Evolutionary conservation across 1,140 invertebrate species (phyloP), one percentile per base, ranked within the genome.

Genomic region (Heterodera schachtii): DNA sequence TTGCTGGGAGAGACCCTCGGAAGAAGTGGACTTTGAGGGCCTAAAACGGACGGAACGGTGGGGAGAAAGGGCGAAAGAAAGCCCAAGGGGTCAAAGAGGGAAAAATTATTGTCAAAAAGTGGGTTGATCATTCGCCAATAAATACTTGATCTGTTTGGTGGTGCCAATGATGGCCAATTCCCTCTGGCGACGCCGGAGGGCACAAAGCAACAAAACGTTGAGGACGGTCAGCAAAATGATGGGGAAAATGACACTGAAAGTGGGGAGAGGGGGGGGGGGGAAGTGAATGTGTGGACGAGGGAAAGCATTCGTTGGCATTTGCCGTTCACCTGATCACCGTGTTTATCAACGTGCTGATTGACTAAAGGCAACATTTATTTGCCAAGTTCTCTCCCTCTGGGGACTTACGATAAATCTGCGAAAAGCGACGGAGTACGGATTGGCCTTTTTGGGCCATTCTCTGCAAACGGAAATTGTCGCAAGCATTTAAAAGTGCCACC

Each of bases 131-230:
- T 31, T 31, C 31, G 31, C 31, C 31, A 31, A 31, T 31, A 31
- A 31, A 31, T 31, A 80, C 71, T 79, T 75, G 44, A 79, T 80
- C 47, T 78, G 46, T 64, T 64, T 71, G 3, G 46, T 78, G 31
- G 46, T 78, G 31, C 82, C 80, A 43, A 73, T 81, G 11, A 86
- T 75, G 57, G 67, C 49, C 46, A 88, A 75, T 60, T 88, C 80
- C 13, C 74, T 77, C 7, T 85, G 79, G 64, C 87, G 47, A 71
- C 89, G 75, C 69, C 88, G 57, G 7, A 88, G 64, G 13, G 81
- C 84, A 77, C 88, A 90, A 4, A 88, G 80, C 8, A 88, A 80
- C 41, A 89, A 73, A 46, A 88, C 78, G 73, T 88, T 88, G n/a
- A 88, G 75, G 47, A 84, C 75, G 11, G 89, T 81, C 2, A 88